A percentile compares a stretch with the other conserved stretches of the same genome.
These are phyloP conservation scores for Sarcophilus harrisii DNA, from an alignment of 2,797 vertebrate genomes.

Conservation along the genomic window DNA sequence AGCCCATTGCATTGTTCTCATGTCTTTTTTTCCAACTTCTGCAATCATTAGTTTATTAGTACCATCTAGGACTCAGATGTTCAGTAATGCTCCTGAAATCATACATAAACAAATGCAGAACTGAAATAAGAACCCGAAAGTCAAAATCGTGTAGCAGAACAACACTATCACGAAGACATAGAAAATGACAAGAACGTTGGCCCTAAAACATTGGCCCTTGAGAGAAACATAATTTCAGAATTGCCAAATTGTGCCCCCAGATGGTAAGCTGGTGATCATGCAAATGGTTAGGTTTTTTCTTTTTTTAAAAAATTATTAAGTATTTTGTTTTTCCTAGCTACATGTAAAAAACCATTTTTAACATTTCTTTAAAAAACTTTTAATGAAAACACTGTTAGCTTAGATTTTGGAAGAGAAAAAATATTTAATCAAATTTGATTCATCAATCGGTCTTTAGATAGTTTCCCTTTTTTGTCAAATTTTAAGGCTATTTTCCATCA, in stretches of 20 bases:
- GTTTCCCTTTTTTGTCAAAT: slow-evolving; percentile 77
- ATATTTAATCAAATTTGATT: slow-evolving; percentile 80
- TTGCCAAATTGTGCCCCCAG: slow-evolving; percentile 85
- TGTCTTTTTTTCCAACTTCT: slow-evolving; percentile 80
- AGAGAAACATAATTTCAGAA: slow-evolving; percentile 86
- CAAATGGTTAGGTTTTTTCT: slow-evolving; percentile 76
- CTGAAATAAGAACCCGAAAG: slow-evolving; percentile 86
- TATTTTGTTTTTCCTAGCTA: too few relatives aligned
- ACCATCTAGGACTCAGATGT: slow-evolving; percentile 89
- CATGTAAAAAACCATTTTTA: too few relatives aligned
- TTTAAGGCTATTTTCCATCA: slow-evolving; percentile 82
- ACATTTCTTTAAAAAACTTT: slow-evolving; percentile 32
- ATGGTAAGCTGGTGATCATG: slow-evolving; percentile 84
- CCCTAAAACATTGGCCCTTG: slow-evolving; percentile 87
- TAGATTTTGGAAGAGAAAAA: slow-evolving; percentile 81
- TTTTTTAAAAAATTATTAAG: too few relatives aligned
- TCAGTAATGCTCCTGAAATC: slow-evolving; percentile 88
- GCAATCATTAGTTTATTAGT: slow-evolving; percentile 90
- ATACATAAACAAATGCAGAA: slow-evolving; percentile 85
- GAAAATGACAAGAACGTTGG: slow-evolving; percentile 88
- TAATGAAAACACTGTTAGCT: slow-evolving; percentile 81
- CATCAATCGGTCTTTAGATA: slow-evolving; percentile 57
- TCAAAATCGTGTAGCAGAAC: slow-evolving; percentile 89
- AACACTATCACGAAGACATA: slow-evolving; percentile 86
- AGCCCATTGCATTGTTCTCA: neutral